Evolutionary conservation across 2,113 vertebrate species (phyloP).

Genomic region (Hypocryptadius cinnamomeus): DNA sequence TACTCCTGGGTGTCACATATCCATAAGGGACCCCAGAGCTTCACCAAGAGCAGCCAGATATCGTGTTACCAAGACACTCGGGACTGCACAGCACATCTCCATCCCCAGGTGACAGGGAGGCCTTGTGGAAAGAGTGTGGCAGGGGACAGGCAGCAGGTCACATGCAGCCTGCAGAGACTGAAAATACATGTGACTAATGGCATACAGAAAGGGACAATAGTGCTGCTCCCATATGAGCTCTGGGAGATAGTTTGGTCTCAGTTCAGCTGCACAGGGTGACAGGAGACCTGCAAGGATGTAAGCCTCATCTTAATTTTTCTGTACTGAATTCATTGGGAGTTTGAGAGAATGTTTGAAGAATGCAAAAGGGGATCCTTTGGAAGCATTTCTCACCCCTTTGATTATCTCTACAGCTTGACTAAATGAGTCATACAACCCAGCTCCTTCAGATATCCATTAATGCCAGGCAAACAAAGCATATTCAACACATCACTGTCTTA

Average conservation of each 20-base stretch:
- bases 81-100: not conserved
- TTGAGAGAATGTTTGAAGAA: not conserved
- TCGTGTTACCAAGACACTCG: not conserved
- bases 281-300: not conserved
- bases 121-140: not conserved
- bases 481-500: not conserved
- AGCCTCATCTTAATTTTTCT: not conserved
- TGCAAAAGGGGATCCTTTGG: not conserved
- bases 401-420: not conserved
- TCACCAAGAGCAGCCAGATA: not conserved
- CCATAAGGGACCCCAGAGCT: not conserved
- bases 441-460: not conserved
- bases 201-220: not conserved
- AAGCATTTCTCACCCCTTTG: not conserved
- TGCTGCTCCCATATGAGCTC: not conserved
- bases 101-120: not conserved
- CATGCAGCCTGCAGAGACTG: not conserved
- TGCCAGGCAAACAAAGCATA: not conserved
- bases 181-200: not conserved
- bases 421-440: not conserved
- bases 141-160: not conserved
- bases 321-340: not conserved
- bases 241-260: not conserved
- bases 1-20: constrained; percentile 3
- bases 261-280: not conserved